Conservation (phyloP, 2,888 invertebrate species). For the Cantharis rustica region DNA sequence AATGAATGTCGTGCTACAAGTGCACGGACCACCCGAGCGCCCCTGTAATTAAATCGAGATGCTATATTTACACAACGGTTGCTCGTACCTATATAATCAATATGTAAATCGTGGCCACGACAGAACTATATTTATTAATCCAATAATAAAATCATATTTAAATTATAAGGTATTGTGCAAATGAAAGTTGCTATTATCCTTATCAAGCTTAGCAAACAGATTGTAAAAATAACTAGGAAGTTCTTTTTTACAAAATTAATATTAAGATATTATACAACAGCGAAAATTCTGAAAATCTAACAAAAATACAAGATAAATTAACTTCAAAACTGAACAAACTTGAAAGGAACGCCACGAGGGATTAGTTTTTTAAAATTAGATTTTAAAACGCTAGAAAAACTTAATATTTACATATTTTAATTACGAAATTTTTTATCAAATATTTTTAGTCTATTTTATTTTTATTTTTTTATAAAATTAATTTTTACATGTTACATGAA, state of each 20-base stretch:
- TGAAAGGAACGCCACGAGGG: no score
- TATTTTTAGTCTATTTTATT: no score
- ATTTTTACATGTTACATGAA: no score
- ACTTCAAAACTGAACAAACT: no score
- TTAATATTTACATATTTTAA: no score
- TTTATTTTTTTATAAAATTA: no score
- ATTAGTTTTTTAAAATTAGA: no score
- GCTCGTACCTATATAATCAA: slow-evolving; percentile 49
- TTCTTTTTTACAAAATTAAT: neutral
- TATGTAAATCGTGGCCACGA: slow-evolving; percentile 56
- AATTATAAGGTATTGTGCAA: slow-evolving; percentile 43
- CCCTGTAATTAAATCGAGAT: slow-evolving; percentile 54
- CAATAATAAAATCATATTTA: slow-evolving; percentile 52
- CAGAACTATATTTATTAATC: slow-evolving; percentile 53
- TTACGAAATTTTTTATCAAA: no score
- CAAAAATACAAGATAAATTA: no score
- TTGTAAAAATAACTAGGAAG: neutral
- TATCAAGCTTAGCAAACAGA: neutral
- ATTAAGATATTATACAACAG: no score
- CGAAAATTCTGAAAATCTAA: no score
- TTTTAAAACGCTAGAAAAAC: no score
- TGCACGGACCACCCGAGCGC: slow-evolving; percentile 51
- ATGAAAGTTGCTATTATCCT: slow-evolving; percentile 44
- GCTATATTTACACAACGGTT: slow-evolving; percentile 32
- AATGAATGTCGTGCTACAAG: slow-evolving; percentile 45